Conservation (phyloP, 2,113 vertebrate species). For the Tetraodon nigroviridis region DNA sequence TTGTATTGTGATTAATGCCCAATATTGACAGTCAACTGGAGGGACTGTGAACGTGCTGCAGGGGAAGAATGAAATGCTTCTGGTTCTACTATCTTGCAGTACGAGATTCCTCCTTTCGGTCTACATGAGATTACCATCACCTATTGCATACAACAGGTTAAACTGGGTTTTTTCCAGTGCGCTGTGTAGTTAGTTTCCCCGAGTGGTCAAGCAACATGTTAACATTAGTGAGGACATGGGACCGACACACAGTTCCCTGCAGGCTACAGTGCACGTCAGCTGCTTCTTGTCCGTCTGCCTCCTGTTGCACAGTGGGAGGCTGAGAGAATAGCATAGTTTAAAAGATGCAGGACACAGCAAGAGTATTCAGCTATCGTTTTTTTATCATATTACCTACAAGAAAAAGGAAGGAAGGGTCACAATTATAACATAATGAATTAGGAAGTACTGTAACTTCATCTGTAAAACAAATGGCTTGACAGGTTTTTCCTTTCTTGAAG, state of each 20-base stretch:
- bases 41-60: slow-evolving; percentile 28
- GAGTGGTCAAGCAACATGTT: slow-evolving; percentile 33
- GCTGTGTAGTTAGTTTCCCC: background rate
- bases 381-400: slow-evolving; percentile 4
- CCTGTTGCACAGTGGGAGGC: slow-evolving; percentile 64
- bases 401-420: slow-evolving; percentile 4
- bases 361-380: slow-evolving; percentile 7
- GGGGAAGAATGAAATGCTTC: slow-evolving; percentile 38
- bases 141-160: slow-evolving; percentile 3
- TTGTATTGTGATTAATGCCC: slow-evolving; percentile 15
- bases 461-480: slow-evolving; percentile 15
- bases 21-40: slow-evolving; percentile 36
- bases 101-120: background rate
- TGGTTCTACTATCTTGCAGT: slow-evolving; percentile 16
- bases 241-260: slow-evolving; percentile 51
- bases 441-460: slow-evolving; percentile 9
- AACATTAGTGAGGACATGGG: slow-evolving; percentile 34
- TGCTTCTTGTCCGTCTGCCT: slow-evolving; percentile 64
- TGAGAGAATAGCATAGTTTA: slow-evolving; percentile 25
- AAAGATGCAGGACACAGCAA: slow-evolving; percentile 26
- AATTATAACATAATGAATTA: slow-evolving; percentile 4
- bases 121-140: slow-evolving; percentile 39
- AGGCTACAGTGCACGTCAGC: slow-evolving; percentile 49
- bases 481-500: slow-evolving; percentile 31
- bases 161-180: slow-evolving; percentile 5